These are phyloP conservation scores for Plagodis pulveraria DNA, from an alignment of 2,888 invertebrate species.

Conservation along the genomic window DNA sequence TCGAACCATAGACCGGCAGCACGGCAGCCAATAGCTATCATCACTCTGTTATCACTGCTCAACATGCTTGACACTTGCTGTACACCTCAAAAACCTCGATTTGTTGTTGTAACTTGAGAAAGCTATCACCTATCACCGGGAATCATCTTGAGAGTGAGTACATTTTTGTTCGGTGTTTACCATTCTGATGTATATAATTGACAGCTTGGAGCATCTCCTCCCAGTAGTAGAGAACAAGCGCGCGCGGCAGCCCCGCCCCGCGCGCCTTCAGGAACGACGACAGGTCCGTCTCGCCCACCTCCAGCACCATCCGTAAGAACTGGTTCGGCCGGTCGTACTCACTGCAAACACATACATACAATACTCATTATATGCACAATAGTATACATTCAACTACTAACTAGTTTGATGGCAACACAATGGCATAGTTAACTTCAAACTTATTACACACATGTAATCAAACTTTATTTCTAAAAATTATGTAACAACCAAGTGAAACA, in stretches of 20 bases:
- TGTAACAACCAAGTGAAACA: too few species aligned
- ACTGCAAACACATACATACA: slow-evolving; percentile 70
- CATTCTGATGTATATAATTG: slow-evolving; percentile 94
- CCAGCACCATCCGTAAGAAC: slow-evolving; percentile 94
- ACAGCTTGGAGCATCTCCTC: slow-evolving; percentile 97
- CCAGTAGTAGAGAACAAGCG: slow-evolving; percentile 95
- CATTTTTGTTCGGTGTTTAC: slow-evolving; percentile 65
- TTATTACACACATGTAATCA: too few species aligned
- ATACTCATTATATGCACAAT: background rate
- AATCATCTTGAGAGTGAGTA: too few species aligned
- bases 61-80: too few species aligned
- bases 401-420: background rate
- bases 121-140: too few species aligned
- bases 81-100: too few species aligned
- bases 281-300: slow-evolving; percentile 96
- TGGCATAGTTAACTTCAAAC: background rate
- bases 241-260: slow-evolving; percentile 87
- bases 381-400: too few species aligned
- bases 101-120: too few species aligned
- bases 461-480: too few species aligned
- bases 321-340: slow-evolving; percentile 87
- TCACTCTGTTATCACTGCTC: too few species aligned
- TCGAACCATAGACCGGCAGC: too few species aligned
- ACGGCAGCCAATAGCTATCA: too few species aligned
- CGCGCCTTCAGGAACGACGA: slow-evolving; percentile 89